These are phyloP conservation scores for Buceros bicornis DNA, from an alignment of 2,797 vertebrate species.

Conservation along the genomic window DNA sequence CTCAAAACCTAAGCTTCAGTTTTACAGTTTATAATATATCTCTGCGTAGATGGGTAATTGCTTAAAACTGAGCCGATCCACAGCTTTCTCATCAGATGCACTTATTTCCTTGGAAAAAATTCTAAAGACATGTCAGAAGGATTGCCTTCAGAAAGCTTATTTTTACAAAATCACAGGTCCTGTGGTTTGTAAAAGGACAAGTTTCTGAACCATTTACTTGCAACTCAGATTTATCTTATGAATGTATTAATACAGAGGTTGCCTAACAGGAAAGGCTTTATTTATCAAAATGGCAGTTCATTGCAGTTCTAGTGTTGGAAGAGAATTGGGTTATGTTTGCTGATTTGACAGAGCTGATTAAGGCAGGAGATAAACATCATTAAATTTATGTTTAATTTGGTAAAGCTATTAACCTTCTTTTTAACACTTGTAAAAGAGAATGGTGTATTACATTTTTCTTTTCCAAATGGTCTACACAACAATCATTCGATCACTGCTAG, in stretches of 20 bases:
- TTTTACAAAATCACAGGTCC: not conserved
- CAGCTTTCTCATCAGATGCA: not conserved
- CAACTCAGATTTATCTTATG: not conserved
- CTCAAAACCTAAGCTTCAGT: not conserved
- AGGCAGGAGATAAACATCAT: not conserved
- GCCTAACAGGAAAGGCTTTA: constrained; percentile 29
- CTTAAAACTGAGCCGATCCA: not conserved
- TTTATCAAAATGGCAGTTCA: constrained; percentile 9
- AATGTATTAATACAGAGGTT: not conserved
- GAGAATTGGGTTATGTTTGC: not conserved
- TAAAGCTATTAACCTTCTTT: not conserved
- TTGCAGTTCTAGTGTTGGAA: not conserved
- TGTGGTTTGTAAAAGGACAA: not conserved
- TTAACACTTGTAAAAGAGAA: not conserved
- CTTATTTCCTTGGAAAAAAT: not conserved
- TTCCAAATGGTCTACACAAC: not conserved
- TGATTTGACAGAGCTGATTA: not conserved
- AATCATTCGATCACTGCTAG: not conserved
- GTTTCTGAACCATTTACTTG: constrained; percentile 10
- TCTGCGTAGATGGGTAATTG: not conserved
- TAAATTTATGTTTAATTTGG: not conserved
- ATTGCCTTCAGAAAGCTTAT: not conserved
- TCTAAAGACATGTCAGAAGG: not conserved
- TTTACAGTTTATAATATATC: not conserved
- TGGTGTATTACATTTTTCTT: not conserved